phyloP scores from a whole-genome alignment of 2,888 invertebrate species.

The Oeneis ivallda region DNA sequence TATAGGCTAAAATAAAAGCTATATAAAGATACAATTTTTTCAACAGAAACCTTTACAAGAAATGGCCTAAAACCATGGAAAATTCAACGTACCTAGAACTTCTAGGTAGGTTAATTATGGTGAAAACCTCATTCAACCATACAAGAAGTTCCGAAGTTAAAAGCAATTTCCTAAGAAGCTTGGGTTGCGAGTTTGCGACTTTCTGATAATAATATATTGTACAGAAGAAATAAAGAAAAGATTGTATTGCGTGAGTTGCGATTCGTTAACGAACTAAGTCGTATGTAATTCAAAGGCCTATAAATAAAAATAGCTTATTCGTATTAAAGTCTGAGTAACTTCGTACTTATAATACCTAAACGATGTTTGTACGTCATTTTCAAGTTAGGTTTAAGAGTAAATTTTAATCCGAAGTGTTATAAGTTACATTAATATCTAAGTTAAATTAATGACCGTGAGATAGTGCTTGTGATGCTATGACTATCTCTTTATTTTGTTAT shows the following conservation, averaged over 20 bases:
- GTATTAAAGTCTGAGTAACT: background rate
- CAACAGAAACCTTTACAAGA: too few relatives aligned
- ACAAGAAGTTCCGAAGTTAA: too few relatives aligned
- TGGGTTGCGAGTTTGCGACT: too few relatives aligned
- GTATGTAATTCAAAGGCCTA: background rate
- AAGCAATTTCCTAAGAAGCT: too few relatives aligned
- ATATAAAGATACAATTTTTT: too few relatives aligned
- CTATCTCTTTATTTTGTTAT: background rate
- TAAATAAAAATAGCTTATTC: slow-evolving; percentile 5
- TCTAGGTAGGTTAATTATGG: too few relatives aligned
- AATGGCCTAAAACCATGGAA: too few relatives aligned
- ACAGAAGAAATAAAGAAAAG: too few relatives aligned
- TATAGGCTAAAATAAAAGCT: too few relatives aligned
- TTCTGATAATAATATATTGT: background rate
- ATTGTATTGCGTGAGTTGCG: too few relatives aligned
- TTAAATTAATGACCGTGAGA: slow-evolving; percentile 18
- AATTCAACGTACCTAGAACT: too few relatives aligned
- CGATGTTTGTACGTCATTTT: background rate
- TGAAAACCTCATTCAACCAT: too few relatives aligned
- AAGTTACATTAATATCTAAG: slow-evolving; percentile 18
- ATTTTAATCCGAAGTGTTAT: slow-evolving; percentile 10
- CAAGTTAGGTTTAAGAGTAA: slow-evolving; percentile 3
- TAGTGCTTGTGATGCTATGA: background rate
- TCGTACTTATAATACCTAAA: slow-evolving; percentile 2
- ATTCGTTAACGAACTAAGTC: background rate